Base-by-base conservation (phyloP, 2,888 invertebrate genomes). In the Trissonchulus latispiculum region DNA sequence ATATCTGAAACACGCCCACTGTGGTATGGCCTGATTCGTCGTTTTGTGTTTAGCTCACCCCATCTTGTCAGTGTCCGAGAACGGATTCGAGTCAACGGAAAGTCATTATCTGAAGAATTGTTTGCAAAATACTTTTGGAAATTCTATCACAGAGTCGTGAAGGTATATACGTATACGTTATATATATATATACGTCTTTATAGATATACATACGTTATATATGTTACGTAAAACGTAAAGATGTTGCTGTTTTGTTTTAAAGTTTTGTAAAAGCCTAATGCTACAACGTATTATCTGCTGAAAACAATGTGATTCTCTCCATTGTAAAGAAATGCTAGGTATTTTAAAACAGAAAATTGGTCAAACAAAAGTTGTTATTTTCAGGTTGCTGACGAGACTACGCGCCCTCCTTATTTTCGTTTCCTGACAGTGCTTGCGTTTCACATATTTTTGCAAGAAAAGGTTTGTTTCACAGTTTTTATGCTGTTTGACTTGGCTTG, bases 371-470 rank as follows among this genome's bases (percentile, higher is more conserved):
- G 87, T 88, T 74, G 84, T 48, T 48, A 8, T 48, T 48, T 48
- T 48, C 23, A 48, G 48, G 48, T 48, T 23, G 23, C 48, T 15
- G 48, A 48, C 23, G 48, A 48, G 23, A 15, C 48, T 15, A 48
- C 48, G 18, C 67, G 36, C n/a, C 83, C 83, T 2, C 78, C 90
- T 66, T 99, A 96, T 85, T 99, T 99, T 85, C 89, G 90, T 75
- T 97, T 97, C 83, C 86, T 99, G 28, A 97, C 96, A 0, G 87
- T 96, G 73, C 85, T 99, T 87, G 92, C 94, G 23, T 91, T 93
- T 80, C 89, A 93, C 81, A 87, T 95, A 37, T 99, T 99, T 85
- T 80, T 92, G 0, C 79, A 85, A 76, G 90, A 93, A 83, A 87
- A 88, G 75, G 90, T 85, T 36, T 72, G 61, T 29, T 37, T 31